A percentile compares a stretch with the other conserved stretches of the same genome.
Evolutionary conservation across 1,140 invertebrate species (phyloP).

Genomic region (Drosophila asahinai): DNA sequence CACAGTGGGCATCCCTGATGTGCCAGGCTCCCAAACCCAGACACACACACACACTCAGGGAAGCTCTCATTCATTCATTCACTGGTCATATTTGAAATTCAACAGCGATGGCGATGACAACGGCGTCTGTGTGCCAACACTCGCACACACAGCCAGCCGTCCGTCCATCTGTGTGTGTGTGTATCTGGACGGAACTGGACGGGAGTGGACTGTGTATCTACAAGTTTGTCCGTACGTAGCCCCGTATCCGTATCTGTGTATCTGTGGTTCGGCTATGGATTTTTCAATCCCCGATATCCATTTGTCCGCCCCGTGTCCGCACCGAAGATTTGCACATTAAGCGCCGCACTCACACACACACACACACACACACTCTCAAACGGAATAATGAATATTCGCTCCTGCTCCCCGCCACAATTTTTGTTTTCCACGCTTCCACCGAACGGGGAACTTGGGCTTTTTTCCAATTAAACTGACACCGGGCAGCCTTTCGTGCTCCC

Average conservation of each 20-base stretch:
- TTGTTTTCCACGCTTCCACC: slow-evolving; percentile 42
- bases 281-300: slow-evolving; percentile 84
- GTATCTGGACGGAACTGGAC: slow-evolving; percentile 28
- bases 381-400: slow-evolving; percentile 82
- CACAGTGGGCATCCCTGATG: slow-evolving; percentile 2
- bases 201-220: slow-evolving; percentile 49
- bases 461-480: slow-evolving; percentile 81
- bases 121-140: slow-evolving; percentile 20
- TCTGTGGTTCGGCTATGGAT: slow-evolving; percentile 83
- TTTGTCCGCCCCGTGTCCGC: slow-evolving; percentile 78
- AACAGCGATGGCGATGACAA: slow-evolving; percentile 80
- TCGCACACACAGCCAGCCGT: slow-evolving; percentile 11
- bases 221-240: slow-evolving; percentile 56
- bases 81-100: slow-evolving; percentile 72
- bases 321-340: slow-evolving; percentile 83
- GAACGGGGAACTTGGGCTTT: slow-evolving; percentile 44
- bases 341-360: slow-evolving; percentile 51
- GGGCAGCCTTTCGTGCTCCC: slow-evolving; percentile 39
- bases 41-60: not conserved
- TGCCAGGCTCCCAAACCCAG: slow-evolving; percentile 22
- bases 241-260: slow-evolving; percentile 68
- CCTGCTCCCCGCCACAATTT: slow-evolving; percentile 38
- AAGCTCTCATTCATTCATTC: slow-evolving; percentile 69
- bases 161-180: slow-evolving; percentile 38
- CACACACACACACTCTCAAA: slow-evolving; percentile 54